These are phyloP conservation scores for Lepus timidus DNA, from an alignment of 2,113 vertebrate genomes.

Conservation along the genomic window DNA sequence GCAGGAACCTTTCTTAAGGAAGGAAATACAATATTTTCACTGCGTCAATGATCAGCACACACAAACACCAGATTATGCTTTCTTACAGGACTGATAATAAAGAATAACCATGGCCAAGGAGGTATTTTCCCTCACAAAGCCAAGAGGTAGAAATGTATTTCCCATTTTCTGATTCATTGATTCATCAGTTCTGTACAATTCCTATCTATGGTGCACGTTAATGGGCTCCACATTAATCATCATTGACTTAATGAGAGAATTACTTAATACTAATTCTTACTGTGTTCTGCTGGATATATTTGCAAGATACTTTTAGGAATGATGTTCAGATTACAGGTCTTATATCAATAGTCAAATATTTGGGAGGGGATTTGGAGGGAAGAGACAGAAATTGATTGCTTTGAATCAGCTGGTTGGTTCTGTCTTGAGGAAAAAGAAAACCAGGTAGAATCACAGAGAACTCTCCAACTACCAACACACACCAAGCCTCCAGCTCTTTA, in stretches of 20 bases:
- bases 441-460: neutral
- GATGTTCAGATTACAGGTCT: constrained; percentile 39
- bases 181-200: constrained; percentile 64
- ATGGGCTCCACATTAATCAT: neutral
- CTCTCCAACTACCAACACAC: neutral
- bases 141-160: constrained; percentile 12
- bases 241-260: constrained; percentile 35
- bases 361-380: neutral
- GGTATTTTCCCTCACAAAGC: constrained; percentile 60
- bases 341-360: no score
- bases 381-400: constrained; percentile 27
- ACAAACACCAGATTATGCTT: constrained; percentile 47
- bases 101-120: constrained; percentile 17
- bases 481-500: neutral
- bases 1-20: constrained; percentile 79
- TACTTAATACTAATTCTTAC: neutral
- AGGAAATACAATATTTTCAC: constrained; percentile 63
- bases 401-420: constrained; percentile 51
- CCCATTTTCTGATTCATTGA: constrained; percentile 40
- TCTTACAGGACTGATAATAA: constrained; percentile 59
- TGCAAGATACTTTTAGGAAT: neutral
- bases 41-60: constrained; percentile 60
- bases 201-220: constrained; percentile 16
- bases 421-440: constrained; percentile 19
- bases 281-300: neutral